A percentile compares a stretch with the other conserved stretches of the same genome.
Evolutionary conservation across 1,140 invertebrate species (phyloP).

Genomic region (Heliconius hewitsoni): DNA sequence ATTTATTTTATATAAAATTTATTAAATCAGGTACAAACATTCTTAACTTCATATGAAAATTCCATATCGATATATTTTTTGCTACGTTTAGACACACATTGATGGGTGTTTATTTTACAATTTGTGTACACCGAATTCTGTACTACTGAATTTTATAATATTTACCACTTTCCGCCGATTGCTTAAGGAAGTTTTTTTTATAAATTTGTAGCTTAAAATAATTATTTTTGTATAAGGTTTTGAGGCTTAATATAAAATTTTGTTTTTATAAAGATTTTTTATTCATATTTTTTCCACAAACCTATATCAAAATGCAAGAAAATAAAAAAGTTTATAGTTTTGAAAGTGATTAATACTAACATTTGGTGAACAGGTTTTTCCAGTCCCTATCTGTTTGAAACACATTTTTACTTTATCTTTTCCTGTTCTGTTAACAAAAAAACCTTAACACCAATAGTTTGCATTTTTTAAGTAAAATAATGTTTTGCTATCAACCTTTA

Average conservation of each 20-base stretch:
- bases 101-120: neutral
- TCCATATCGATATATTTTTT: neutral
- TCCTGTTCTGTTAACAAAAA: neutral
- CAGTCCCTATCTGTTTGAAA: neutral
- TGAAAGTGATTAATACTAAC: neutral
- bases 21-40: too few species aligned
- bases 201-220: too few species aligned
- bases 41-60: neutral
- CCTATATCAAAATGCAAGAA: neutral
- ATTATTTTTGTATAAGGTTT: too few species aligned
- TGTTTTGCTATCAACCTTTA: neutral
- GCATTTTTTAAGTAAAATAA: neutral
- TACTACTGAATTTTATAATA: too few species aligned
- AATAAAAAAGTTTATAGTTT: neutral
- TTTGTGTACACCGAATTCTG: neutral
- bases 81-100: neutral
- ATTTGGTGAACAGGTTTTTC: neutral
- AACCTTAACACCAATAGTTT: neutral
- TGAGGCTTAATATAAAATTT: too few species aligned
- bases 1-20: too few species aligned
- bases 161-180: too few species aligned
- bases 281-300: too few species aligned
- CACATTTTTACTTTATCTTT: neutral
- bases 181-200: too few species aligned
- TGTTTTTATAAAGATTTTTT: too few species aligned